These are phyloP conservation scores for Lycocerus yunnanus DNA, from an alignment of 2,888 invertebrate genomes.

Conservation along the genomic window DNA sequence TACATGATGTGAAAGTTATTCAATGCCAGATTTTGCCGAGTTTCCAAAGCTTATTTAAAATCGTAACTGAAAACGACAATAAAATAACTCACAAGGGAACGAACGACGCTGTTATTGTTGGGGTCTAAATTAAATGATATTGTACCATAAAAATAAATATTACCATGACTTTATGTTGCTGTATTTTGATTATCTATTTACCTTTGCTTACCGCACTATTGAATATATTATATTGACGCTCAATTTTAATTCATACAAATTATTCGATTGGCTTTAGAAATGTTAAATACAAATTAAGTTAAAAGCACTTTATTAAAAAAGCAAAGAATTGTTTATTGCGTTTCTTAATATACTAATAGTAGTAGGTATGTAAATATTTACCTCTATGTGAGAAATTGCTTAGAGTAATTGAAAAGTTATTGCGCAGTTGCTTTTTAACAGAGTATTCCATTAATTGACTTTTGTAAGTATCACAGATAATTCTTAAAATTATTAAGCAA, in stretches of 20 bases:
- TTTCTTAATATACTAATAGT: conserved; percentile 10
- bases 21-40: not conserved
- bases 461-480: conserved; percentile 44
- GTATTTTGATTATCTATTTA: not conserved
- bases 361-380: not conserved
- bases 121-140: conserved; percentile 22
- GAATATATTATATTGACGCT: not conserved
- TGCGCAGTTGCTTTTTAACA: conserved; percentile 21
- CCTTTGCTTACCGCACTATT: not conserved
- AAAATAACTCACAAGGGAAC: conserved; percentile 17
- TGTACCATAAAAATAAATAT: conserved; percentile 17
- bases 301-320: conserved; percentile 15
- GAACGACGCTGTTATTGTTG: conserved; percentile 8
- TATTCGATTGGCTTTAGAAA: not conserved
- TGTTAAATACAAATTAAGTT: not conserved
- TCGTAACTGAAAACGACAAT: conserved; percentile 15
- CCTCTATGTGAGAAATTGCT: not conserved
- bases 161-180: not conserved
- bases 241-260: conserved; percentile 3
- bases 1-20: not conserved
- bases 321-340: conserved; percentile 2
- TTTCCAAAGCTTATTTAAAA: conserved; percentile 10
- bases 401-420: conserved; percentile 10
- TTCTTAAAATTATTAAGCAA: conserved; percentile 36
- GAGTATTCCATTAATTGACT: conserved; percentile 15